Evolutionary conservation across 2,113 vertebrate species (phyloP), one percentile per base, ranked within the genome.

Genomic region (Poeciliopsis occidentalis): DNA sequence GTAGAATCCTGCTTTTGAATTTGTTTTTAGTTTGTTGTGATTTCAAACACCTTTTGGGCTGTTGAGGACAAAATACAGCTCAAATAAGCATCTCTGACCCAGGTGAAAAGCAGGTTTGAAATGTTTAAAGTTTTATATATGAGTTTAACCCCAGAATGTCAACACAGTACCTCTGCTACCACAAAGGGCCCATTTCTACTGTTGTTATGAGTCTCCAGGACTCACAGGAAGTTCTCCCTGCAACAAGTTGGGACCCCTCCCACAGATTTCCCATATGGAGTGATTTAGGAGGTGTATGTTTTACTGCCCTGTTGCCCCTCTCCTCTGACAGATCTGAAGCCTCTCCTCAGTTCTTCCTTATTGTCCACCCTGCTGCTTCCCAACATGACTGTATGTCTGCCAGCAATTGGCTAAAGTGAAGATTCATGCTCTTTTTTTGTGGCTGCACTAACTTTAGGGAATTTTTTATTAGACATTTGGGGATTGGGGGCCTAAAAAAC

Each of bases 231-330:
- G 84, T 82, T 76, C 76, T 66, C 76, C 79, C 72, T 81, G 61
- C 54, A 74, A 83, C 70, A 83, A 47, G 32, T 74, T 32, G 39
- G 68, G 71, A 69, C 85, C 79, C 79, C 81, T 82, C 88, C 89
- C 85, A 73, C 64, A 80, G 80, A 72, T 81, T 85, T 89, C 85
- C 91, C 92, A 93, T 93, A 91, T 92, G 91, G 91, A 92, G 89
- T 92, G 91, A 94, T 94, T 94, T 92, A 94, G 79, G 24, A 85
- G 82, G 80, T 82, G 83, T 86, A 81, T 73, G 72, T 26, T 90
- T 91, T 85, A 85, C 76, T 87, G 81, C 78, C 75, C 84, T 79
- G 24, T 88, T 85, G 92, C 66, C 82, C 80, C 80, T 86, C 70
- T 79, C 67, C 79, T 76, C 60, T 24, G 75, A 60, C 77, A 19